Percentiles rank a stretch among this genome's conserved stretches.
phyloP scores from a whole-genome alignment of 2,888 invertebrate species.

The Lordiphosa andalusiaca region DNA sequence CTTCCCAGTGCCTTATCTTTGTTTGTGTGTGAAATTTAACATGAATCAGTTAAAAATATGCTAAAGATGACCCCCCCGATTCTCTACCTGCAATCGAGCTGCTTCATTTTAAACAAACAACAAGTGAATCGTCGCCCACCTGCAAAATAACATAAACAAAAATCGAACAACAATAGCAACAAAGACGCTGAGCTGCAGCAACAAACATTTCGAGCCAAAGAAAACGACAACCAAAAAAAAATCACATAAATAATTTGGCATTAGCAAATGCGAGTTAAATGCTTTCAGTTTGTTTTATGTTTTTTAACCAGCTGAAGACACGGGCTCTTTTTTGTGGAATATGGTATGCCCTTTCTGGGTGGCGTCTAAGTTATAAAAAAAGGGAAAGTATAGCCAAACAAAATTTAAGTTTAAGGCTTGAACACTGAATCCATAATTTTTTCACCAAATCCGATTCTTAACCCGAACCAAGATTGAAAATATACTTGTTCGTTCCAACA shows the following conservation, averaged over 20 bases:
- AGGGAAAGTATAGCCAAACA: too few species aligned
- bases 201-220: constrained; percentile 48
- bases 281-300: constrained; percentile 42
- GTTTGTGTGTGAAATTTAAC: constrained; percentile 24
- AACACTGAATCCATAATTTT: too few species aligned
- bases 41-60: constrained; percentile 49
- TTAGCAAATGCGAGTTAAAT: constrained; percentile 63
- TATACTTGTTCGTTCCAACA: too few species aligned
- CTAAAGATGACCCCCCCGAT: constrained; percentile 23
- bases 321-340: not conserved
- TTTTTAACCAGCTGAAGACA: constrained; percentile 13
- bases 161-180: constrained; percentile 21
- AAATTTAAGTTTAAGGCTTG: too few species aligned
- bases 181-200: constrained; percentile 40
- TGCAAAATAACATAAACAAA: constrained; percentile 48
- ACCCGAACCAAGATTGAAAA: too few species aligned
- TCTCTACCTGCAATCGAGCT: constrained; percentile 33
- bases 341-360: not conserved
- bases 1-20: not conserved
- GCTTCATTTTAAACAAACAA: constrained; percentile 54
- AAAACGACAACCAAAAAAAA: constrained; percentile 46
- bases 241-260: constrained; percentile 50
- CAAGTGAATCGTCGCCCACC: constrained; percentile 42
- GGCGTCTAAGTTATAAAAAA: too few species aligned
- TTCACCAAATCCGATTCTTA: too few species aligned